phyloP scores from a whole-genome alignment of 2,888 invertebrate species.

The Tribolium freemani region DNA sequence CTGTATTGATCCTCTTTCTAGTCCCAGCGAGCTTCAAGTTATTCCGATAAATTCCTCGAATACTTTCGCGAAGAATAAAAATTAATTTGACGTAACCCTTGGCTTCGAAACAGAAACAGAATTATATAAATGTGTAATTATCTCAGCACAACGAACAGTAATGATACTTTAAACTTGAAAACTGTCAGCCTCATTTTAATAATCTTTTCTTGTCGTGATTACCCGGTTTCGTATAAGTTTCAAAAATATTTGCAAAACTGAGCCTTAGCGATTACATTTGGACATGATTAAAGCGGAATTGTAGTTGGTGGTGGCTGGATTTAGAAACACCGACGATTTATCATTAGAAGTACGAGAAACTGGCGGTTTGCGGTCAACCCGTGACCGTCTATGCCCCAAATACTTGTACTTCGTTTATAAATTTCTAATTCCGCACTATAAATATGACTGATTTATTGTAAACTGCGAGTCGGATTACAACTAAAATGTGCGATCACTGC shows the following conservation, averaged over 20 bases:
- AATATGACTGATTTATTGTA: slow-evolving; percentile 49
- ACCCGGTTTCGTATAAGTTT: background rate
- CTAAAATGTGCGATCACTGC: background rate
- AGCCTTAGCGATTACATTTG: slow-evolving; percentile 46
- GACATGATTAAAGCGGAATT: slow-evolving; percentile 46
- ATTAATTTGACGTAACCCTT: background rate
- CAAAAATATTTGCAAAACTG: slow-evolving; percentile 24
- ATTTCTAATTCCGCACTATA: slow-evolving; percentile 48
- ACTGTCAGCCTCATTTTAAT: background rate
- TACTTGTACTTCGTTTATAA: slow-evolving; percentile 46
- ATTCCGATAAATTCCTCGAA: slow-evolving; percentile 42
- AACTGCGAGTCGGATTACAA: slow-evolving; percentile 19
- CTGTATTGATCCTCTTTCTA: slow-evolving; percentile 52
- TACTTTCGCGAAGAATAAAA: slow-evolving; percentile 26
- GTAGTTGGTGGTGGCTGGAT: slow-evolving; percentile 53
- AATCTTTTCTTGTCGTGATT: background rate
- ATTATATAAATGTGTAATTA: slow-evolving; percentile 7
- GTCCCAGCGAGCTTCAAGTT: slow-evolving; percentile 45
- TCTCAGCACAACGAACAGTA: background rate
- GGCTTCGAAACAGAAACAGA: background rate
- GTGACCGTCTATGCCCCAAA: slow-evolving; percentile 54
- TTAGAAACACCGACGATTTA: slow-evolving; percentile 59
- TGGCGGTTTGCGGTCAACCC: slow-evolving; percentile 59
- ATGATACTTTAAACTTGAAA: background rate
- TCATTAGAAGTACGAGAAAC: slow-evolving; percentile 58